These are phyloP conservation scores for Periophthalmus modestus DNA, from an alignment of 2,113 vertebrate species.

Conservation along the genomic window DNA sequence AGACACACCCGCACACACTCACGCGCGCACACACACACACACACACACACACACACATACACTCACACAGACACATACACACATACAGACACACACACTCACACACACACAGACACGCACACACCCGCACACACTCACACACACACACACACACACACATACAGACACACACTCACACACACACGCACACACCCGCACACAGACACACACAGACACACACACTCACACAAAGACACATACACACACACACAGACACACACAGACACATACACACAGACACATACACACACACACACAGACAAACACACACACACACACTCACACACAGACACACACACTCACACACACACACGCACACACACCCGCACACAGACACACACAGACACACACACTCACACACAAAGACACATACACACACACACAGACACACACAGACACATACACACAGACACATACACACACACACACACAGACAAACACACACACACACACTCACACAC, in stretches of 20 bases:
- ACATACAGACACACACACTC: too few species aligned
- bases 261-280: too few species aligned
- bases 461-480: too few species aligned
- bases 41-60: conserved; percentile 18
- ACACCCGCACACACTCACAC: too few species aligned
- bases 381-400: conserved; percentile 18
- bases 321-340: too few species aligned
- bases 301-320: conserved; percentile 14
- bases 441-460: conserved; percentile 15
- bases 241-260: conserved; percentile 13
- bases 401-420: too few species aligned
- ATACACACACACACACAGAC: conserved; percentile 21
- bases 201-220: conserved; percentile 20
- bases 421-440: conserved; percentile 26
- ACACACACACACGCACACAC: conserved; percentile 18
- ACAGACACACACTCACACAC: too few species aligned
- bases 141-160: conserved; percentile 23
- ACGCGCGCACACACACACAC: too few species aligned
- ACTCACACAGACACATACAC: too few species aligned
- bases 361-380: too few species aligned
- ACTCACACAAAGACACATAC: too few species aligned
- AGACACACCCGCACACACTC: conserved; percentile 17
- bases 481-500: conserved; percentile 20
- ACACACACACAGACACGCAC: conserved; percentile 20
- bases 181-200: too few species aligned